Conservation (phyloP, 2,888 invertebrate species). For the Nezara viridula region DNA sequence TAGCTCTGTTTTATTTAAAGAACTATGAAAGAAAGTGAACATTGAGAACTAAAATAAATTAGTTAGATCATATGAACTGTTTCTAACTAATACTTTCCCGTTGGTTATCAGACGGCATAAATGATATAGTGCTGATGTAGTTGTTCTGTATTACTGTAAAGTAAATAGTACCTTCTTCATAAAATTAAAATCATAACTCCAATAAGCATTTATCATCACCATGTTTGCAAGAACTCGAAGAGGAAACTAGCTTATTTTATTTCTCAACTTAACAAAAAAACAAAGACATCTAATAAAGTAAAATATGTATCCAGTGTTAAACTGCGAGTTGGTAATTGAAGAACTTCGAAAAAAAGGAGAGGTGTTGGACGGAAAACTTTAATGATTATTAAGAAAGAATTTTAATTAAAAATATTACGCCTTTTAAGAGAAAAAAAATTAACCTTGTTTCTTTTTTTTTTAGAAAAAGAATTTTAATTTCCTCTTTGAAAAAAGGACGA, state of each 20-base stretch:
- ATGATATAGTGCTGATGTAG: no score
- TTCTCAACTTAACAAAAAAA: neutral
- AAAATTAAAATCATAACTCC: no score
- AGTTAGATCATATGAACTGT: no score
- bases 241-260: neutral
- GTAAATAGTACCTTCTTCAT: no score
- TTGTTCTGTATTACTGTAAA: no score
- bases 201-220: no score
- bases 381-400: slow-evolving; percentile 22
- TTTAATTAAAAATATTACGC: slow-evolving; percentile 9
- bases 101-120: no score
- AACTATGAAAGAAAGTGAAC: no score
- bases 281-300: neutral
- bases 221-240: neutral
- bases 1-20: no score
- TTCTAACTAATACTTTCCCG: no score
- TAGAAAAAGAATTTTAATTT: neutral
- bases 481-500: neutral
- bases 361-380: neutral
- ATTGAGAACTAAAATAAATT: no score
- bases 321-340: neutral
- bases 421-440: neutral
- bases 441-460: neutral
- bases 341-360: neutral
- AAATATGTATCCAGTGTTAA: neutral